Base-by-base conservation (phyloP, 2,797 vertebrate genomes). In the Pangasius krempfi region DNA sequence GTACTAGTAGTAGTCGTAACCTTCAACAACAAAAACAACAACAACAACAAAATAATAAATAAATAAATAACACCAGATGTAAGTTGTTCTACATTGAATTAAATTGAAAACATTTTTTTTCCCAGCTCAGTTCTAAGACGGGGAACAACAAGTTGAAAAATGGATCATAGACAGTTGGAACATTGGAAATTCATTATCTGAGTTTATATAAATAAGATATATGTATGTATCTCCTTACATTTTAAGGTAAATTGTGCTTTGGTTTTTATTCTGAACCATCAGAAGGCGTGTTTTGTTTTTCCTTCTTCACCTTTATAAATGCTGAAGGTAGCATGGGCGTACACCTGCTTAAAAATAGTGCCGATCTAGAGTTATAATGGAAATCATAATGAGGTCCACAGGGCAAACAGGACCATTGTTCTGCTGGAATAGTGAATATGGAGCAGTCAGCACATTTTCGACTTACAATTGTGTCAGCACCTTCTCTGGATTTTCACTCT, bases 361-460 rank as follows among this genome's bases (percentile, higher is more conserved):
- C 54, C 5, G 22, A 81, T 33, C 56, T 62, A 82, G 37, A n/a
- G 58, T 82, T 82, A 62, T 62, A 62, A 62, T 82, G 4, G 54
- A 62, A 60, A 82, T 6, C 12, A n/a, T 82, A 82, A 82, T 82
- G 80, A 82, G 80, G 80, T 82, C 80, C 80, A 16, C 12, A 12
- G 80, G 80, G 37, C 80, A 82, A 82, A 82, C 58, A 16, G 37
- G 54, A 16, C 37, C 25, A 5, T 12, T 44, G 58, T 62, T 44
- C 20, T 82, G 80, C 37, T 62, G 37, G 22, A 44, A 16, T 8
- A 62, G 80, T 82, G 37, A 62, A 62, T 27, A 44, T 62, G 80
- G 33, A 62, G 25, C 56, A 62, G 56, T 62, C 56, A 62, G 79
- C 79, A 60, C 20, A 60, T 81, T 81, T 54, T 7, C 27, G 37